These are phyloP conservation scores for Aphis gossypii DNA, from an alignment of 1,140 invertebrate species.

Conservation along the genomic window DNA sequence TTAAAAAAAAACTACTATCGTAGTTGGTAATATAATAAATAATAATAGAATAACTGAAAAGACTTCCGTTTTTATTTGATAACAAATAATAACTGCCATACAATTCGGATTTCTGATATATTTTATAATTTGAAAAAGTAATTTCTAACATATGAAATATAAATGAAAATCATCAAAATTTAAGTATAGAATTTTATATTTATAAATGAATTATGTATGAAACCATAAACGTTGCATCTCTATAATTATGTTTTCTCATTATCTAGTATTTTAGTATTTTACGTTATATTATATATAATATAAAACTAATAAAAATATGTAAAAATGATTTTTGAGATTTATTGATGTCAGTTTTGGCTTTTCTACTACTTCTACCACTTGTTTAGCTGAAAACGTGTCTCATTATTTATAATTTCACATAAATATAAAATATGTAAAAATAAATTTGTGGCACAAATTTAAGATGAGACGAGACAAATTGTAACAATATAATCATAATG, in stretches of 20 bases:
- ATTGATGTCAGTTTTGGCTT: not conserved
- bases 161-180: too few relatives aligned
- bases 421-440: not conserved
- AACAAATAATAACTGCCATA: too few relatives aligned
- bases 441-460: not conserved
- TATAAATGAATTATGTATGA: not conserved
- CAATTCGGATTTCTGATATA: too few relatives aligned
- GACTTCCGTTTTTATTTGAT: too few relatives aligned
- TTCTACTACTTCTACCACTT: not conserved
- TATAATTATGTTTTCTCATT: not conserved
- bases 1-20: too few relatives aligned
- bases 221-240: not conserved
- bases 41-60: too few relatives aligned
- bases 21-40: too few relatives aligned
- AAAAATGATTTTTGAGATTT: conserved; percentile 62
- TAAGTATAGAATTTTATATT: not conserved
- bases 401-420: not conserved
- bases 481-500: not conserved
- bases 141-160: too few relatives aligned
- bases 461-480: not conserved
- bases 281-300: not conserved
- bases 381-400: not conserved
- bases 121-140: too few relatives aligned
- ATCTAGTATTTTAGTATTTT: not conserved
- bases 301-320: conserved; percentile 64